Conservation (phyloP, 2,797 vertebrate genomes). For the Alcedo quadribrachys region DNA sequence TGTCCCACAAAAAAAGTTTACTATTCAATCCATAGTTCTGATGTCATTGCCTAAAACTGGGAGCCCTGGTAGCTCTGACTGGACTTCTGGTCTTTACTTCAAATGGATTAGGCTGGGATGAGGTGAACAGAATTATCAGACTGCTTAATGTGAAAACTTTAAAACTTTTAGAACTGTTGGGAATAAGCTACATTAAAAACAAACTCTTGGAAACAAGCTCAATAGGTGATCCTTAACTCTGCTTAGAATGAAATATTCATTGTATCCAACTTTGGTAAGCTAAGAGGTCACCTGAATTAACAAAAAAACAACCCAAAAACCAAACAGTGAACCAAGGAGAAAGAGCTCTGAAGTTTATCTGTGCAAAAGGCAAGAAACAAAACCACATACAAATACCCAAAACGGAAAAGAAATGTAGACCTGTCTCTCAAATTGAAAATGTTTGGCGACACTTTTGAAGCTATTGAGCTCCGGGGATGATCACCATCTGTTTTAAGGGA, state of each 20-base stretch:
- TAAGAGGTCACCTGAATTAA: not conserved
- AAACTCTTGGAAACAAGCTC: not conserved
- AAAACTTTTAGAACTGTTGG: not conserved
- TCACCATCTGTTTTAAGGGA: rapidly evolving
- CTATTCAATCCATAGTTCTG: not conserved
- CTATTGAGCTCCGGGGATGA: not conserved
- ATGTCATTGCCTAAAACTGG: rapidly evolving
- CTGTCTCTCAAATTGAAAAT: not conserved
- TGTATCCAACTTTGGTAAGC: not conserved
- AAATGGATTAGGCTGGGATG: not conserved
- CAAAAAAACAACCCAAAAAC: not conserved
- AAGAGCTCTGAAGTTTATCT: not conserved
- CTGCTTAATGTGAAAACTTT: not conserved
- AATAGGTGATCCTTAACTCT: not conserved
- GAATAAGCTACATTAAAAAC: not conserved
- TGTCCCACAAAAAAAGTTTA: not conserved
- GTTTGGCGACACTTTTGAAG: rapidly evolving
- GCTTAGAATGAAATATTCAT: not conserved
- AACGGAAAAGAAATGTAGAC: not conserved
- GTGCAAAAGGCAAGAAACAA: not conserved
- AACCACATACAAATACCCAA: rapidly evolving
- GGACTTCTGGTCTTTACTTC: not conserved
- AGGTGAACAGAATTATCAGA: not conserved
- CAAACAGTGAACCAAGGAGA: not conserved
- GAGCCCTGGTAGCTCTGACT: not conserved